Percentiles rank a stretch among this genome's conserved stretches.
Evolutionary conservation across 2,888 invertebrate species (phyloP).

Genomic region (Parnassius mnemosyne): DNA sequence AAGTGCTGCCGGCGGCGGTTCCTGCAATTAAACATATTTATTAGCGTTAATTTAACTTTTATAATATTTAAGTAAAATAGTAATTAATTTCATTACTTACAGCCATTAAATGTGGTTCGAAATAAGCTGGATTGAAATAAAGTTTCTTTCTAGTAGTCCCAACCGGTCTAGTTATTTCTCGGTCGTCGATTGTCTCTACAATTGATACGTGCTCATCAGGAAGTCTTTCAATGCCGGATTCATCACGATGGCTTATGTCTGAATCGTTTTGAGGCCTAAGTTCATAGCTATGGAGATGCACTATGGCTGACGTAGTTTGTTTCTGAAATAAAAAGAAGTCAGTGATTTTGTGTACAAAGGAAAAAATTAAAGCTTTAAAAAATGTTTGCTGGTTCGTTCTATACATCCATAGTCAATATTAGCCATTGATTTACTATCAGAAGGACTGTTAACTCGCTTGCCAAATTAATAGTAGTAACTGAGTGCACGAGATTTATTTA

Average conservation of each 20-base stretch:
- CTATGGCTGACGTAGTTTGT: conserved; percentile 84
- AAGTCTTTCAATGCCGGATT: conserved; percentile 84
- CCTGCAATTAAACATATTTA: conserved; percentile 73
- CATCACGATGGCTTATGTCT: conserved; percentile 72
- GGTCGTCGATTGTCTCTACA: conserved; percentile 88
- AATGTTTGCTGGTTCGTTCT: too few relatives aligned
- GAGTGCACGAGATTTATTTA: too few relatives aligned
- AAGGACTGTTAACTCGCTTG: too few relatives aligned
- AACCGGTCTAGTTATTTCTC: conserved; percentile 84
- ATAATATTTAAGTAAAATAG: not conserved
- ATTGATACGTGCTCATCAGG: conserved; percentile 93
- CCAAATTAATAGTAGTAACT: too few relatives aligned
- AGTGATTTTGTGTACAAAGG: not conserved
- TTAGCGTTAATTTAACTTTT: not conserved
- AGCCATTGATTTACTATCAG: too few relatives aligned
- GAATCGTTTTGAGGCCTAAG: conserved; percentile 56
- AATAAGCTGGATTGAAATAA: conserved; percentile 95
- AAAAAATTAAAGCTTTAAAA: too few relatives aligned
- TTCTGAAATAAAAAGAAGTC: conserved; percentile 46
- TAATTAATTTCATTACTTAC: conserved; percentile 69
- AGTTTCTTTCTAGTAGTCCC: conserved; percentile 88
- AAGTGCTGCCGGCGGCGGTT: conserved; percentile 93
- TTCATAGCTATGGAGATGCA: conserved; percentile 82
- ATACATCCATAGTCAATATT: too few relatives aligned
- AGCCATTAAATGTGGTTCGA: conserved; percentile 91